A percentile compares a stretch with the other conserved stretches of the same genome.
Conservation (phyloP, 2,113 vertebrate species). For the Corynorhinus townsendii region DNA sequence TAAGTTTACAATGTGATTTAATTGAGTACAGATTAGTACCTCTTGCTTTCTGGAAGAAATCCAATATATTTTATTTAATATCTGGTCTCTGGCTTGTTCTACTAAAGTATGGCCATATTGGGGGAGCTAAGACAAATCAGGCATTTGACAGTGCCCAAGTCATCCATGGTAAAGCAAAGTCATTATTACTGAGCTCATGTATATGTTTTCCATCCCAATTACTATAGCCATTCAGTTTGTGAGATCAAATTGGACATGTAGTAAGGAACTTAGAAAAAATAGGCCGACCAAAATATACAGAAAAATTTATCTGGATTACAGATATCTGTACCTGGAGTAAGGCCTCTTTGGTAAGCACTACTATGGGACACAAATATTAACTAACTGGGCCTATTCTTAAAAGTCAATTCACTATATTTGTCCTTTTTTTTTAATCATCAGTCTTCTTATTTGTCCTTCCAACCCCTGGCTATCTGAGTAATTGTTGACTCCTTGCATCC, state of each 20-base stretch:
- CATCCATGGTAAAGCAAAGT: neutral
- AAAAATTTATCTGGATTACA: neutral
- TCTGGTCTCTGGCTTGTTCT: neutral
- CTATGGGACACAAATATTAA: neutral
- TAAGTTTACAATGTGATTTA: neutral
- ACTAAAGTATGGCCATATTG: neutral
- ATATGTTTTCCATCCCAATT: neutral
- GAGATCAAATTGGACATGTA: neutral
- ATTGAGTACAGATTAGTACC: neutral
- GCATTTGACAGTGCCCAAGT: neutral
- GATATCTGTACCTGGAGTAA: neutral
- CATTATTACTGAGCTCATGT: neutral
- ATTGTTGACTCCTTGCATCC: neutral
- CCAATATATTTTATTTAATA: neutral
- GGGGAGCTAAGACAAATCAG: neutral
- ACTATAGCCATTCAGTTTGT: neutral
- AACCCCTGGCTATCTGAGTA: neutral
- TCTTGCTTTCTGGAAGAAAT: neutral
- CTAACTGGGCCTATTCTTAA: neutral
- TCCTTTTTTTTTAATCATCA: neutral
- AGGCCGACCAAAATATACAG: neutral
- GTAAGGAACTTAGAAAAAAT: neutral
- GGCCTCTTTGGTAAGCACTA: rapidly evolving
- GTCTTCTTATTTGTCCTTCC: neutral
- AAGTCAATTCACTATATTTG: neutral